A percentile compares a stretch with the other conserved stretches of the same genome.
These are phyloP conservation scores for Nebria brevicollis DNA, from an alignment of 2,888 invertebrate species.

Conservation along the genomic window DNA sequence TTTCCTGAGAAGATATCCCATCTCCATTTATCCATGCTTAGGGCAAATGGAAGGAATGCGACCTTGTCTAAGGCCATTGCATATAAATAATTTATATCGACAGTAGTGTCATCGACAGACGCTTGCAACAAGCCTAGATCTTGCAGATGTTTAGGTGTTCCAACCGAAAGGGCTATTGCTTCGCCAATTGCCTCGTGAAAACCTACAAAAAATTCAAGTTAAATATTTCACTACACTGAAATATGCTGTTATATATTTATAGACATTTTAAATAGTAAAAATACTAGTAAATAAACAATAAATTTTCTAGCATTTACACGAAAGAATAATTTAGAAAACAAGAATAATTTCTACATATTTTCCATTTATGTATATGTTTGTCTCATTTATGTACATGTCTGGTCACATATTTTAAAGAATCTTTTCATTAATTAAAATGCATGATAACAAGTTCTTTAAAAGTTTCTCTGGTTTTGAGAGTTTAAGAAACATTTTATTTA, in stretches of 20 bases:
- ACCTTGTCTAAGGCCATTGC: constrained; percentile 87
- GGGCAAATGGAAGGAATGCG: constrained; percentile 84
- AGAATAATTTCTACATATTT: too few species aligned
- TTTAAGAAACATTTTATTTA: too few species aligned
- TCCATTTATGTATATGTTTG: too few species aligned
- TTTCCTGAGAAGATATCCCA: constrained; percentile 85
- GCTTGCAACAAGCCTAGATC: constrained; percentile 82
- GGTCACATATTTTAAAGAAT: too few species aligned
- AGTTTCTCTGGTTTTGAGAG: too few species aligned
- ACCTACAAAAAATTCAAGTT: constrained; percentile 65
- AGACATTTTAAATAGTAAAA: background rate
- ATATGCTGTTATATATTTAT: background rate
- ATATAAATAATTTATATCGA: constrained; percentile 87
- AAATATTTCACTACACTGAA: too few species aligned
- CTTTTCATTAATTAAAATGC: too few species aligned
- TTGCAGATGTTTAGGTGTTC: constrained; percentile 86
- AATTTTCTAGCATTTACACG: too few species aligned
- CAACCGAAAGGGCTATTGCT: constrained; percentile 84
- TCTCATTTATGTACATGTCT: too few species aligned
- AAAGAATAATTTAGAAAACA: too few species aligned
- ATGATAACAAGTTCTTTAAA: too few species aligned
- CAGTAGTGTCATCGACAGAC: constrained; percentile 83
- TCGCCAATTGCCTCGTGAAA: constrained; percentile 95
- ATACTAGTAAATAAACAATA: too few species aligned
- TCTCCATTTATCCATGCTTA: constrained; percentile 86